These are phyloP conservation scores for Peromyscus aztecus DNA, from an alignment of 2,797 vertebrate species.

Conservation along the genomic window DNA sequence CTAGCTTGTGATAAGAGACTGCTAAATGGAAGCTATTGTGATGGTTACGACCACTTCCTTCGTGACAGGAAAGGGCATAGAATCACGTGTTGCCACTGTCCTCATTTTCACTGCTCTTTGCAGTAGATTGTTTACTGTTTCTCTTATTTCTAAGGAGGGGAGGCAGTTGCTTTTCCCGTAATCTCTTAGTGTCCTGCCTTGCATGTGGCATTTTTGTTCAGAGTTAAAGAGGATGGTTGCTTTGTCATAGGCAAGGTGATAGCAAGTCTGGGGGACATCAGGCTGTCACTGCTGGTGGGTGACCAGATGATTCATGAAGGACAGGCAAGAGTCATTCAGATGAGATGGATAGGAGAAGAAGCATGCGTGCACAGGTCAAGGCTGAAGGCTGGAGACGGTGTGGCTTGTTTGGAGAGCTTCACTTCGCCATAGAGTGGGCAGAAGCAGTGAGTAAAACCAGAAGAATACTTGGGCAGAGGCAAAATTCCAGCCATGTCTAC, in stretches of 20 bases:
- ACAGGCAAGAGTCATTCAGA: not conserved
- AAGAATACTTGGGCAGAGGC: not conserved
- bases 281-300: not conserved
- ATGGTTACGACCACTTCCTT: not conserved
- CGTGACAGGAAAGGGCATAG: not conserved
- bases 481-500: not conserved
- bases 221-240: not conserved
- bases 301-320: not conserved
- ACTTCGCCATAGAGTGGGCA: not conserved
- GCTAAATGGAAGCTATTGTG: not conserved
- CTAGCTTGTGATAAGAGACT: not conserved
- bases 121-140: not conserved
- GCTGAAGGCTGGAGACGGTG: not conserved
- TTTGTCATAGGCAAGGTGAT: not conserved
- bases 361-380: accelerated
- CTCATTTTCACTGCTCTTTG: not conserved
- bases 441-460: not conserved
- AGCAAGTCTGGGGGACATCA: not conserved
- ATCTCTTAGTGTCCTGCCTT: not conserved
- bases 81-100: not conserved
- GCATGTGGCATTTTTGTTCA: not conserved
- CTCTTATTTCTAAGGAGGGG: not conserved
- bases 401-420: not conserved
- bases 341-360: no score
- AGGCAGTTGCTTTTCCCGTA: not conserved